A percentile compares a stretch with the other conserved stretches of the same genome.
Conservation (phyloP, 2,113 vertebrate species). For the Cygnus buccinator region DNA sequence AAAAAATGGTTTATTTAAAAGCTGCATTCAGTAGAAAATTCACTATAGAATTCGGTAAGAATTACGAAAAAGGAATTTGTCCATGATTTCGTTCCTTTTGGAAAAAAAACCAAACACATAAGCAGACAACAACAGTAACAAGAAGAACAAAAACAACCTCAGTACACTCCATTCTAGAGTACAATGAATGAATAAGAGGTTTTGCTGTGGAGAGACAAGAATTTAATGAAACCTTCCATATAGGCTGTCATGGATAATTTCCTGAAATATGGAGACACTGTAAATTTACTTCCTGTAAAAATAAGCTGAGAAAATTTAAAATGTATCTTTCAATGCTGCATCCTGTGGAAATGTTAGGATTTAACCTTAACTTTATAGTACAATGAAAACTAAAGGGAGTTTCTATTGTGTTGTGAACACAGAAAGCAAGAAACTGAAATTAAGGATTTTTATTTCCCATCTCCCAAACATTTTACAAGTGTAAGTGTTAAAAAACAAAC, state of each 20-base stretch:
- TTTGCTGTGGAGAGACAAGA: neutral
- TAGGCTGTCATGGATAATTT: neutral
- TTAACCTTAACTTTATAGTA: neutral
- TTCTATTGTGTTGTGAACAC: neutral
- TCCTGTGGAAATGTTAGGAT: neutral
- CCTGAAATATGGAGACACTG: neutral
- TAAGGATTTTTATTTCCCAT: neutral
- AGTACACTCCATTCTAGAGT: too few species aligned
- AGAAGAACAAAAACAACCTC: too few species aligned
- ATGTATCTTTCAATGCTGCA: neutral
- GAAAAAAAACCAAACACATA: neutral
- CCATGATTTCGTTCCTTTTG: neutral
- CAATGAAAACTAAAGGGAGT: neutral
- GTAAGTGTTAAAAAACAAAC: neutral
- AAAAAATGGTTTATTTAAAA: neutral
- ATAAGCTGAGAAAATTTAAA: neutral
- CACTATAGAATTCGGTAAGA: neutral
- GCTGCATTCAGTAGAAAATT: neutral
- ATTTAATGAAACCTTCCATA: neutral
- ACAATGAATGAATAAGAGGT: neutral
- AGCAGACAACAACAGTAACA: too few species aligned
- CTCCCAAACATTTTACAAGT: fast-evolving
- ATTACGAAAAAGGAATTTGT: neutral
- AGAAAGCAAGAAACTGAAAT: neutral
- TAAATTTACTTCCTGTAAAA: neutral